Base-by-base conservation (phyloP, 2,113 vertebrate species). In the Panurus biarmicus region DNA sequence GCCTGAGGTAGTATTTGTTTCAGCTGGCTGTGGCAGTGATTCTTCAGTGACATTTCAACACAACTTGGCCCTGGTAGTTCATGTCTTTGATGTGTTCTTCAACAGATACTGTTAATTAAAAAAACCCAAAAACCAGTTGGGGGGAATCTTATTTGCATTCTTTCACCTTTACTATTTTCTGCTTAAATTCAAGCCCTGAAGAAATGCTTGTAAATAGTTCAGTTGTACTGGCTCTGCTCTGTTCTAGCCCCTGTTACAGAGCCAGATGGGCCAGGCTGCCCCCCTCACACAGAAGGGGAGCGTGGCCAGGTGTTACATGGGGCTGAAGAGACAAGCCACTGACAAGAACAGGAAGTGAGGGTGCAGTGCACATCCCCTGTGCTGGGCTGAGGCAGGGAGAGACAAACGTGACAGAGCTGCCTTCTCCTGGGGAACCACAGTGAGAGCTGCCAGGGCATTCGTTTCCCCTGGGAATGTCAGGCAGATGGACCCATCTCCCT, bases 51-150 rank as follows among this genome's bases (percentile, higher is more conserved):
- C 2, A 20, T 28, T 10, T 74, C 44, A 75, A 36, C 40, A 51
- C 71, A 50, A 3, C 24, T 67, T 83, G 50, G 79, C 72, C 40
- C 38, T 11, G 23, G 67, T n/a, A 74, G 45, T 36, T 66, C 15
- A 28, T 1, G 0, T 13, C 4, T 75, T 56, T 73, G 20, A 12
- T 29, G 10, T 70, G 19, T 44, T 83, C 62, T 78, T 74, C 53
- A 72, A 12, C 3, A 42, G 69, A 31, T 45, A 33, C 17, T 40
- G 11, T 15, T 71, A 28, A 28, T 45, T 45, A 40, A 48, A 58
- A 45, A 23, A n/a, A n/a, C n/a, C n/a, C n/a, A 44, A n/a, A 35
- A 14, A 13, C n/a, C 2, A 2, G 5, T 0, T 3, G 1, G 5
- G 24, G 38, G 7, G 4, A 7, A 53, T 31, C 15, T 31, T 54